phyloP scores from a whole-genome alignment of 2,113 vertebrate species.

The Pelodiscus sinensis region DNA sequence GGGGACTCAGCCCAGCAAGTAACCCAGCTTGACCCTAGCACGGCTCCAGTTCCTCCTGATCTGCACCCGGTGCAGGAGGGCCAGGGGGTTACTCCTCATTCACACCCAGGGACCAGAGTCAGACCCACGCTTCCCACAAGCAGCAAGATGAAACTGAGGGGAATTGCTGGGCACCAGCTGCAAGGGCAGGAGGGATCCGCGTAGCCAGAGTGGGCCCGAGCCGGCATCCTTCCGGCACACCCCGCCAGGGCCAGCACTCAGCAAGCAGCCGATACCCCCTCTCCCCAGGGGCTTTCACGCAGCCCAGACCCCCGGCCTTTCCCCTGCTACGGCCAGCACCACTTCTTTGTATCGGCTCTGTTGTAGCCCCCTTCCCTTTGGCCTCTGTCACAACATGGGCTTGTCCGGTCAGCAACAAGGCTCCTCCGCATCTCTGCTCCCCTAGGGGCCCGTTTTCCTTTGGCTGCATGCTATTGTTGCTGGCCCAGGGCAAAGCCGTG shows the following conservation, averaged over 20 bases:
- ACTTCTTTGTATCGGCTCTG: neutral
- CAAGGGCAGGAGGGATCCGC: neutral
- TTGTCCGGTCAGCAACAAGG: neutral
- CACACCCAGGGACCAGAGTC: neutral
- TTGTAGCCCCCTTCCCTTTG: neutral
- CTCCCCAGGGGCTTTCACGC: neutral
- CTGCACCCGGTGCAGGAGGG: no score
- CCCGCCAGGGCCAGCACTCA: neutral
- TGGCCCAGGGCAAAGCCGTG: neutral
- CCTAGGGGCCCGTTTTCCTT: neutral
- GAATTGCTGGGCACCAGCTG: no score
- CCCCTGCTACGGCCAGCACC: neutral
- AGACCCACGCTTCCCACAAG: neutral
- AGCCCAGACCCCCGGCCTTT: neutral
- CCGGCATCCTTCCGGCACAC: neutral
- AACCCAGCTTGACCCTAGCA: no score
- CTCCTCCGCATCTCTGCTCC: neutral
- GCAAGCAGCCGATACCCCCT: neutral
- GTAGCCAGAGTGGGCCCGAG: neutral
- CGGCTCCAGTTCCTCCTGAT: neutral
- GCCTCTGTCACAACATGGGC: no score
- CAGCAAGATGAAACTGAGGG: neutral
- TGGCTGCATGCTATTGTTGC: neutral
- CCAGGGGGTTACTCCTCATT: no score
- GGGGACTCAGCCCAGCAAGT: neutral